A percentile compares a stretch with the other conserved stretches of the same genome.
phyloP scores from a whole-genome alignment of 2,888 invertebrate genomes.

The Ditula angustiorana region DNA sequence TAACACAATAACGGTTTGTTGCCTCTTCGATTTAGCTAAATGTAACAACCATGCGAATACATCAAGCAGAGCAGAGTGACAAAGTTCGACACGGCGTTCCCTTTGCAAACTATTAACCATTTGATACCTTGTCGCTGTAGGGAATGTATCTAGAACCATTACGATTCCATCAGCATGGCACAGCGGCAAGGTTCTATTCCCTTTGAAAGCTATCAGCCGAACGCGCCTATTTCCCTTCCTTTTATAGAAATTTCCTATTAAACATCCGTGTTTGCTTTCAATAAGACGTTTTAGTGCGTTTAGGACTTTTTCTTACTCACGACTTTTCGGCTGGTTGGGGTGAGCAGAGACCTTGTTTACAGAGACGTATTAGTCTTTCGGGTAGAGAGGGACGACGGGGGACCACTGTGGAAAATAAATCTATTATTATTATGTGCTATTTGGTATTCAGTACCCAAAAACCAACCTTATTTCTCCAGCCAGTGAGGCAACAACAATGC shows the following conservation, averaged over 20 bases:
- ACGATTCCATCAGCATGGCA: neutral
- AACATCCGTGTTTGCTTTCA: conserved; percentile 34
- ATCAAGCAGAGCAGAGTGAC: neutral
- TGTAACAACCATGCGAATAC: neutral
- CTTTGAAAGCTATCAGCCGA: conserved; percentile 8
- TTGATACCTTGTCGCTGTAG: neutral
- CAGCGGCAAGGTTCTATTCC: conserved; percentile 14
- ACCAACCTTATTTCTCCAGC: no score
- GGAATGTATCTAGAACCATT: neutral
- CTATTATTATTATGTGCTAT: no score
- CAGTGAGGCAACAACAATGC: no score
- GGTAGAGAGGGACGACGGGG: no score
- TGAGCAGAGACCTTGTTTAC: neutral
- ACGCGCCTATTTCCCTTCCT: conserved; percentile 37
- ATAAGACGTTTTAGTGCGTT: conserved; percentile 17
- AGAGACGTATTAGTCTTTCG: neutral
- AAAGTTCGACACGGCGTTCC: neutral
- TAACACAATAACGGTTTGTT: neutral
- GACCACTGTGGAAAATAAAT: neutral
- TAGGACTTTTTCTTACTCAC: conserved; percentile 14
- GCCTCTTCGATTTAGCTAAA: neutral
- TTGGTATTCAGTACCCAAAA: no score
- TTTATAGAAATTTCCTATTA: conserved; percentile 38
- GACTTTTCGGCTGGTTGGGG: neutral
- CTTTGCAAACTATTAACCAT: conserved; percentile 10